Conservation (phyloP, 2,888 invertebrate species). For the Gandaritis pyraliata region DNA sequence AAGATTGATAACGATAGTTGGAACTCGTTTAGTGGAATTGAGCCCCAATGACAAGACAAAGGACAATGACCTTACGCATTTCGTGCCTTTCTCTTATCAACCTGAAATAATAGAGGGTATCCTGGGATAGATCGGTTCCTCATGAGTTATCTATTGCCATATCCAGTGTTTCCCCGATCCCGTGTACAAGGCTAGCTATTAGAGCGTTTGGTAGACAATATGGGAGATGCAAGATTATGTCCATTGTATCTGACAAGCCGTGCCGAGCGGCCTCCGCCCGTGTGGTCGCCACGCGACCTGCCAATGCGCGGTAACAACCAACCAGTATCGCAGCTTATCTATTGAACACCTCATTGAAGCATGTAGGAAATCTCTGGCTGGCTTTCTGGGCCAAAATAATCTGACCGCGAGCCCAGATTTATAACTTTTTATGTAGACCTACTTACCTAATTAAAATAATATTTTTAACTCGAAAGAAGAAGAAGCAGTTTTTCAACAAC, state of each 20-base stretch:
- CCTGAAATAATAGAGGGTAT: background rate
- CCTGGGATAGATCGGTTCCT: slow-evolving; percentile 10
- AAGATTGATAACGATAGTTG: no score
- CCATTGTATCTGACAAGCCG: slow-evolving; percentile 64
- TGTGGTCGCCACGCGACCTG: slow-evolving; percentile 42
- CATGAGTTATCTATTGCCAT: slow-evolving; percentile 29
- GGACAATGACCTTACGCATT: background rate
- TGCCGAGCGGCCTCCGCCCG: slow-evolving; percentile 48
- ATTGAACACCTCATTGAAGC: no score
- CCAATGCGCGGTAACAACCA: background rate
- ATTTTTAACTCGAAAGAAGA: no score
- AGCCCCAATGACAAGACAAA: no score
- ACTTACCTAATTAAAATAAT: no score
- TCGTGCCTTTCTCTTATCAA: background rate
- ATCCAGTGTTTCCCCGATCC: slow-evolving; percentile 30
- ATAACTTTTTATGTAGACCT: no score
- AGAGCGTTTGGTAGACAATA: slow-evolving; percentile 73
- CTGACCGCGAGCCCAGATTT: no score
- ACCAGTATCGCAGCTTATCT: slow-evolving; percentile 10
- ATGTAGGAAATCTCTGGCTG: no score
- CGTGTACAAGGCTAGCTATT: slow-evolving; percentile 54
- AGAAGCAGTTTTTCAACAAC: no score
- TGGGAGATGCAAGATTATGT: slow-evolving; percentile 67
- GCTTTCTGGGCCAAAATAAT: no score
- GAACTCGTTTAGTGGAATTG: no score